Base-by-base conservation (phyloP, 2,888 invertebrate species). In the Ptilodon capucinus region DNA sequence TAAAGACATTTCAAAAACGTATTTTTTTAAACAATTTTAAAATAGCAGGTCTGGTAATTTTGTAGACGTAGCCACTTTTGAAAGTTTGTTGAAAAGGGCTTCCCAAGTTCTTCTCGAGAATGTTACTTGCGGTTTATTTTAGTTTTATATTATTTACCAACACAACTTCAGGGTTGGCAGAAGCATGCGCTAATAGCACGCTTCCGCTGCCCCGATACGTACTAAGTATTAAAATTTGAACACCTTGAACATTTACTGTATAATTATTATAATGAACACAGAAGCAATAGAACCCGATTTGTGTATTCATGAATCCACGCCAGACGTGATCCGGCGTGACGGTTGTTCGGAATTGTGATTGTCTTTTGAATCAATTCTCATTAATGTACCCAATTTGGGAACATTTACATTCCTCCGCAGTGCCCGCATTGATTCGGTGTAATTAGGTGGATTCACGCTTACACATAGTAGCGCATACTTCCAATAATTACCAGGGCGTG, bases 221-320 rank as follows among this genome's bases (percentile, higher is more conserved):
- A 40, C 54, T 54, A 46, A 4, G n/a, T 13, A 13, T 30, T 30
- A 14, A 14, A 13, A 6, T 14, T 2, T 51, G 44, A 55, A 45
- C 64, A 63, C 51, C 71, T 68, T 65, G 55, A 69, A 68, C 62
- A 71, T 71, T 68, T 58, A 67, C 60, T 73, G 68, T 53, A 57
- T 60, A 71, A 67, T 51, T 57, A 60, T 68, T 58, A 70, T 69
- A 72, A 71, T 69, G 69, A 68, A 73, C 68, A 64, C 64, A 60
- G 69, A 57, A 61, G 60, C 74, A 71, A 79, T 76, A 79, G 78
- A 75, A 62, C 57, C 46, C 58, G 61, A 74, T 78, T 81, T 84
- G 76, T 75, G 70, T 81, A 84, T 84, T 83, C 77, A 82, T 84
- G 81, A 82, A 71, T 70, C 64, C 46, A 54, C 63, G 56, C 56